A percentile compares a stretch with the other conserved stretches of the same genome.
Conservation (phyloP, 2,888 invertebrate genomes). For the Mongoloraphidia duomilia region DNA sequence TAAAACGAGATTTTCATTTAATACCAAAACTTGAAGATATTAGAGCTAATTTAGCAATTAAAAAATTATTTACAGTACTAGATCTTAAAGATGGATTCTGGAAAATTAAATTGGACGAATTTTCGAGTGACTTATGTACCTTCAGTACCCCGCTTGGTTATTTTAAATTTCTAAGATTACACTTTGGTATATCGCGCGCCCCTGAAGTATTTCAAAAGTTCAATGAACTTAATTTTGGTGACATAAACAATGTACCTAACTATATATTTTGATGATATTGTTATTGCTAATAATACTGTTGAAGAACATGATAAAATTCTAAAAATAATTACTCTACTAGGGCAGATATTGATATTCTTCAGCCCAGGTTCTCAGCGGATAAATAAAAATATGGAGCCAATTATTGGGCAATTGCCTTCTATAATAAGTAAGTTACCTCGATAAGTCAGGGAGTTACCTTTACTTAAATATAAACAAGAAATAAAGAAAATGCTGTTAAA, state of each 20-base stretch:
- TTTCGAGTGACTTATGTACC: constrained; percentile 10
- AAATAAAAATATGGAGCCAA: too few relatives aligned
- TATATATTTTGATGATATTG: too few relatives aligned
- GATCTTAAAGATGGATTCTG: constrained; percentile 17
- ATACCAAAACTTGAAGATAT: constrained; percentile 16
- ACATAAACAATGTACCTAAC: not conserved
- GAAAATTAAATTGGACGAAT: constrained; percentile 12
- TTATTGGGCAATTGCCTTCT: too few relatives aligned
- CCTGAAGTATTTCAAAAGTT: constrained; percentile 16
- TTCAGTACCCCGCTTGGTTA: constrained; percentile 16
- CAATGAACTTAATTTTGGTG: constrained; percentile 13
- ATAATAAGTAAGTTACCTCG: too few relatives aligned
- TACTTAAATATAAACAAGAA: too few relatives aligned
- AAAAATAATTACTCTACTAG: too few relatives aligned
- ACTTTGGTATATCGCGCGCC: constrained; percentile 11
- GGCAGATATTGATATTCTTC: too few relatives aligned
- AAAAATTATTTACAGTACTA: constrained; percentile 16
- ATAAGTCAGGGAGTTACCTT: too few relatives aligned
- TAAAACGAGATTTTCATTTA: constrained; percentile 9
- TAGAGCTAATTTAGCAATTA: constrained; percentile 12
- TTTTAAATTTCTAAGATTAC: constrained; percentile 12
- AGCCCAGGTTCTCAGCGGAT: too few relatives aligned
- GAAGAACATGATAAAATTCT: too few relatives aligned
- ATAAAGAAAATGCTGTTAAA: too few relatives aligned
- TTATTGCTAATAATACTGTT: too few relatives aligned